These are phyloP conservation scores for Heteromurus nitidus DNA, from an alignment of 2,888 invertebrate genomes.

Conservation along the genomic window DNA sequence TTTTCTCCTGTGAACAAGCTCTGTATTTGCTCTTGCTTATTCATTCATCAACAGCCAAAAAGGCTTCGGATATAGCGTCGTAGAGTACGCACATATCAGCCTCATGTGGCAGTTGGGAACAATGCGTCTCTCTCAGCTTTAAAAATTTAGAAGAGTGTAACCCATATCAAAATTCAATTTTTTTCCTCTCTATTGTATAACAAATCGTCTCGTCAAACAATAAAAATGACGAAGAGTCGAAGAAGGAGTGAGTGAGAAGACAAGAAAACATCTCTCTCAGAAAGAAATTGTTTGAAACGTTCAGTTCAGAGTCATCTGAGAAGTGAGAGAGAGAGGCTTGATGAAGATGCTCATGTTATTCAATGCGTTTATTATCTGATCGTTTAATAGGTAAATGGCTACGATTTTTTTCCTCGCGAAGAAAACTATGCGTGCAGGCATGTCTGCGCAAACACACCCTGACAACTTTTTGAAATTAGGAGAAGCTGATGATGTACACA, in stretches of 20 bases:
- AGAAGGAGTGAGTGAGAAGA: constrained; percentile 22
- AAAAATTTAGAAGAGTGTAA: constrained; percentile 5
- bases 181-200: constrained; percentile 33
- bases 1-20: too few species aligned
- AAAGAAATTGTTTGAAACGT: too few species aligned
- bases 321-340: too few species aligned
- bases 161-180: constrained; percentile 21
- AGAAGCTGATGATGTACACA: too few species aligned
- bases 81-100: too few species aligned
- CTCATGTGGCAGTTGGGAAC: too few species aligned
- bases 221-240: constrained; percentile 38
- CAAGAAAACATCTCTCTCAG: constrained; percentile 31
- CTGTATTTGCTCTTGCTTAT: constrained; percentile 33
- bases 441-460: constrained; percentile 39
- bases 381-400: constrained; percentile 43
- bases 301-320: constrained; percentile 9
- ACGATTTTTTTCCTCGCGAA: neutral
- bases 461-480: constrained; percentile 18
- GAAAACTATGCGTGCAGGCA: constrained; percentile 32
- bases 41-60: constrained; percentile 55
- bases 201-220: constrained; percentile 52
- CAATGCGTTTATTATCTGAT: constrained; percentile 44
- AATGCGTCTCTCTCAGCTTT: too few species aligned
- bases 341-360: constrained; percentile 48
- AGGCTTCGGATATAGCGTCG: too few species aligned